Percentiles rank a stretch among this genome's conserved stretches.
Conservation (phyloP, 2,797 vertebrate species). For the Ctenosaura bakeri region DNA sequence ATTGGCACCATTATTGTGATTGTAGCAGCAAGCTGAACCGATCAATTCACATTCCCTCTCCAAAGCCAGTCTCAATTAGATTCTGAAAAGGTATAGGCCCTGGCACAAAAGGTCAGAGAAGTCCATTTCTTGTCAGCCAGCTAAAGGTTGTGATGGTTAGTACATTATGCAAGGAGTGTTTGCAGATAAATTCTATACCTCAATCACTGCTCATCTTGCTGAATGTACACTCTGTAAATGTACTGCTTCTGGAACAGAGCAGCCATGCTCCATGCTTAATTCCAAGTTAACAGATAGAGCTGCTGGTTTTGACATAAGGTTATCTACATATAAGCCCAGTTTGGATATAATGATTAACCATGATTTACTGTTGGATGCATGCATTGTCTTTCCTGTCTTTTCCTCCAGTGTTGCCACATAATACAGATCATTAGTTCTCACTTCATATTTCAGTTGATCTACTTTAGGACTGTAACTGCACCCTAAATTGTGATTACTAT, state of each 20-base stretch:
- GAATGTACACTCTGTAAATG: no score
- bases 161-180: conserved; percentile 26
- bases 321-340: not conserved
- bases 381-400: not conserved
- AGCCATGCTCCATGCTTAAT: not conserved
- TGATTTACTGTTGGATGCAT: not conserved
- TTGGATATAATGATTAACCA: not conserved
- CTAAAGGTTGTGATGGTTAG: conserved; percentile 30
- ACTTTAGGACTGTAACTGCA: not conserved
- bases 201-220: not conserved
- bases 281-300: not conserved
- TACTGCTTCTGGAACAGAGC: not conserved
- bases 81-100: conserved; percentile 35
- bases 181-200: conserved; percentile 27
- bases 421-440: not conserved
- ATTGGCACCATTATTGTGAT: conserved; percentile 33
- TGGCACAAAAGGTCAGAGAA: not conserved
- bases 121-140: conserved; percentile 35
- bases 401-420: not conserved
- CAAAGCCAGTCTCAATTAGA: conserved; percentile 37
- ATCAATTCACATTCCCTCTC: conserved; percentile 48
- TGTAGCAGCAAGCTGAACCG: conserved; percentile 51
- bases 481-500: not conserved
- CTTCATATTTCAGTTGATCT: not conserved
- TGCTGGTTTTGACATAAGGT: not conserved